Evolutionary conservation across 2,888 invertebrate genomes (phyloP), one percentile per base, ranked within the genome.

Genomic region (Euspilapteryx auroguttella): DNA sequence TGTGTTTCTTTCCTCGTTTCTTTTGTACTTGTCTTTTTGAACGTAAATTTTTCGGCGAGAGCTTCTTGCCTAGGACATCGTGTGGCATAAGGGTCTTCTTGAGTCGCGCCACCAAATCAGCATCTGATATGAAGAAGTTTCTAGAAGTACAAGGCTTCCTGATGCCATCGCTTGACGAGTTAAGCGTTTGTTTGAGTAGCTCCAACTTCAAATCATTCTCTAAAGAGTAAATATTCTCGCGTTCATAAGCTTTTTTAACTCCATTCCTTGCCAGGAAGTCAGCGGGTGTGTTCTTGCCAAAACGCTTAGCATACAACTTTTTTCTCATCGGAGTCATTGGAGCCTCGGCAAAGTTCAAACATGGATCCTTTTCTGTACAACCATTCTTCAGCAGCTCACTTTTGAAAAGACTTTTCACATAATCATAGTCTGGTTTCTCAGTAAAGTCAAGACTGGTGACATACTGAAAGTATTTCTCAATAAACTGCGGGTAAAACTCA

Each of bases 361-460:
- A 45, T 11, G 57, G 37, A 17, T 63, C 62, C 37, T 62, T 68
- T 32, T 59, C 64, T 12, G 44, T 35, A 37, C 42, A 65, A 5
- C 79, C 82, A 37, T 79, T 78, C 32, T 80, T 79, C 24, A 76
- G 55, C 21, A 89, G 64, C 38, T 86, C 87, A 33, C 78, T 79
- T 38, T 65, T 76, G 41, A 93, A 85, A 20, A 91, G 55, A 36
- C 73, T 79, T 40, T 83, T 80, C 44, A 86, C 86, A 36, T 81
- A 82, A 12, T 81, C 78, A 53, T 92, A 93, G 50, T 90, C 82
- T 1, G 92, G 93, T 42, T 81, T 77, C 35, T 87, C 84, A 28
- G 83, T 82, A 49, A 87, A 91, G 17, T 83, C 79, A 23, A 93
- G 62, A 38, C 80, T 80, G 22, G 80, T 78, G 12, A 90, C 80